These are phyloP conservation scores for Homarus gammarus DNA, from an alignment of 2,888 invertebrate genomes.

Conservation along the genomic window DNA sequence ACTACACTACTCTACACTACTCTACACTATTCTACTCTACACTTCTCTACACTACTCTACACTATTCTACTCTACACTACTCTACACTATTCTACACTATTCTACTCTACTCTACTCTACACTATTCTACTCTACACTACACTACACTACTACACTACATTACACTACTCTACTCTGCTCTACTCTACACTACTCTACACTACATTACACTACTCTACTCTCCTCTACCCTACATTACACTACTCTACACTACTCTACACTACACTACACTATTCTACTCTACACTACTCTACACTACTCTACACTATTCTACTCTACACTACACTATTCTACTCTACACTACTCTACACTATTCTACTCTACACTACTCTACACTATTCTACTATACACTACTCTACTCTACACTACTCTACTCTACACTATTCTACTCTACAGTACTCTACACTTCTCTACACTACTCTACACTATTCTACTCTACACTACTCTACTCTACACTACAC, in stretches of 20 bases:
- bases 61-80: background rate
- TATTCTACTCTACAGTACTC: background rate
- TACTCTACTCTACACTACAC: conserved; percentile 7
- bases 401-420: background rate
- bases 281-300: background rate
- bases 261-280: background rate
- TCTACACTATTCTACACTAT: background rate
- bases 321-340: background rate
- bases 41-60: conserved; percentile 5
- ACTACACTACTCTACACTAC: conserved; percentile 5
- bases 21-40: conserved; percentile 1
- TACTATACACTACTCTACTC: background rate
- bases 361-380: background rate
- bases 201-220: background rate
- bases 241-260: background rate
- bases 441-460: background rate
- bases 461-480: background rate
- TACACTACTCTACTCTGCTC: background rate
- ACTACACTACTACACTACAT: background rate
- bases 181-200: background rate
- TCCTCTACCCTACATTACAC: background rate
- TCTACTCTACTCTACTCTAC: background rate
- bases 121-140: background rate
- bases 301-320: background rate
- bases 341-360: background rate